Evolutionary conservation across 92 coral and sea anemone species (phyloP).

Genomic region (Epizoanthus fatuus): DNA sequence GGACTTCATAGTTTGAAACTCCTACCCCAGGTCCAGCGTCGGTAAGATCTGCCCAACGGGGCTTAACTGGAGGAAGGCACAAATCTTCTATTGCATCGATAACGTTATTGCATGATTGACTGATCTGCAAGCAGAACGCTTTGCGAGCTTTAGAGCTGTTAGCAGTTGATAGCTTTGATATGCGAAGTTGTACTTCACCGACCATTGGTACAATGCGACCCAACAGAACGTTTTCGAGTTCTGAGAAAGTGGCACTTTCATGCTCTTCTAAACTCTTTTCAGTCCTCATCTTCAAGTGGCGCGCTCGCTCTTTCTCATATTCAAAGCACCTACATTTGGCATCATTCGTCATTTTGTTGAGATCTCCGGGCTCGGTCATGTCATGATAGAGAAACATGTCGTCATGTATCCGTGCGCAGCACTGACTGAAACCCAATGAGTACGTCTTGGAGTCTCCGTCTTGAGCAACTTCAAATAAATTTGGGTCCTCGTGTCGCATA

Average conservation of each 20-base stretch:
- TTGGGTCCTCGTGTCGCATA: slow-evolving; percentile 47
- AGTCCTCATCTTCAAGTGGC: slow-evolving; percentile 40
- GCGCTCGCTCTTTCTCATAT: slow-evolving; percentile 43
- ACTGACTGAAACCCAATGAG: slow-evolving; percentile 30
- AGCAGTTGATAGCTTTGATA: slow-evolving; percentile 10
- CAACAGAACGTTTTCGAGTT: slow-evolving; percentile 43
- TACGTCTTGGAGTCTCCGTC: slow-evolving; percentile 3
- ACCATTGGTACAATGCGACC: slow-evolving; percentile 31
- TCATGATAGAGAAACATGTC: slow-evolving; percentile 27
- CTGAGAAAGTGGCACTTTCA: slow-evolving; percentile 38
- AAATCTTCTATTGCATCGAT: not conserved
- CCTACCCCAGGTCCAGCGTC: slow-evolving; percentile 45
- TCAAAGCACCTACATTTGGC: slow-evolving; percentile 24
- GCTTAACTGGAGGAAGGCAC: slow-evolving; percentile 42
- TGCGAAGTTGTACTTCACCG: slow-evolving; percentile 32
- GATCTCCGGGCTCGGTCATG: slow-evolving; percentile 25
- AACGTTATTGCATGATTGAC: slow-evolving; percentile 6
- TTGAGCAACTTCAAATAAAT: slow-evolving; percentile 28
- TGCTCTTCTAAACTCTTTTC: slow-evolving; percentile 14
- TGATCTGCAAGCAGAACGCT: slow-evolving; percentile 20
- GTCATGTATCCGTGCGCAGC: slow-evolving; percentile 35
- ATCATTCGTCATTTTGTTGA: slow-evolving; percentile 19
- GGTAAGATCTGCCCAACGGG: slow-evolving; percentile 45
- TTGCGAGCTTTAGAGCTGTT: slow-evolving; percentile 34
- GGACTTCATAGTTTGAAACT: slow-evolving; percentile 41